Evolutionary conservation across 1,140 invertebrate species (phyloP), one percentile per base, ranked within the genome.

Genomic region (Bathynomus jamesi): DNA sequence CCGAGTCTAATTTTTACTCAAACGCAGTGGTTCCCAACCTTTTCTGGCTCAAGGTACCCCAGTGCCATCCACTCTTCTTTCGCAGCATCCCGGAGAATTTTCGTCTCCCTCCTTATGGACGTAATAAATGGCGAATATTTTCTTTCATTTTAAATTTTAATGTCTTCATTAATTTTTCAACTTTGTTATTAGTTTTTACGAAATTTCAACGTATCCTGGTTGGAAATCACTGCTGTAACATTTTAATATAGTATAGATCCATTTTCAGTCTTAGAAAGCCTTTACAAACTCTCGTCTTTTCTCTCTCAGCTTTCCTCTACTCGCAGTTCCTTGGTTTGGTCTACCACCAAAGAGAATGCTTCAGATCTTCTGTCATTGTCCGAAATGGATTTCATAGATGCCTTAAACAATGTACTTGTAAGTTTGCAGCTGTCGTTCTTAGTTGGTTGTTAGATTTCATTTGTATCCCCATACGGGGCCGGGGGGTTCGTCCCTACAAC

Each of bases 321-420:
- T 24, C 81, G 88, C 4, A 94, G 91, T 80, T 97, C 94, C 0
- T 83, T 99, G 2, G 94, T 98, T 0, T 99, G 96, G 96, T 91
- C 90, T 29, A 91, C 91, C 0, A 89, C 89, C 40, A 84, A 85
- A 72, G 82, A 87, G 28, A 85, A 93, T 79, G 92, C 93, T 0
- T 89, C 91, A 79, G 79, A 86, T 62, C 81, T 98, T 7, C 79
- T 93, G 61, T 81, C 85, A 64, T 78, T 96, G 61, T 77, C 87
- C 0, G 86, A 90, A 0, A 88, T 91, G 70, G 86, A 90, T 73
- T 99, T 99, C 85, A 88, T 96, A 0, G 92, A 96, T 82, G 89
- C 87, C 61, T 81, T 99, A 0, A 98, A 98, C 81, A 86, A 90
- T 79, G 91, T 93, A 63, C 85, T 96, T 89, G 75, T 92, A 85